These are phyloP conservation scores for Leptopilina clavipes DNA, from an alignment of 1,140 invertebrate species.

Conservation along the genomic window DNA sequence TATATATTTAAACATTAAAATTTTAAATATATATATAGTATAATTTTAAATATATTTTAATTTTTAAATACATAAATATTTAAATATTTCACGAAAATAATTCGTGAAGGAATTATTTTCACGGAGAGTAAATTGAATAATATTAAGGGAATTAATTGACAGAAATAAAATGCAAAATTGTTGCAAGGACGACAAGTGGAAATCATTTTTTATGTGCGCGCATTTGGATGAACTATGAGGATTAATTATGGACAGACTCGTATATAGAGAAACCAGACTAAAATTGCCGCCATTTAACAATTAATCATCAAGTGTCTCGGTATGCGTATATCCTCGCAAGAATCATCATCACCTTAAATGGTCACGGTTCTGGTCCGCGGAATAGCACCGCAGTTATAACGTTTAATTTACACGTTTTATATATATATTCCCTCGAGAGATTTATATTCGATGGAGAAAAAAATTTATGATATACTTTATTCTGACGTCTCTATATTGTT, in stretches of 20 bases:
- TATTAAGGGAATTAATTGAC: too few species aligned
- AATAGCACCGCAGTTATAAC: too few species aligned
- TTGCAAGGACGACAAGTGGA: too few species aligned
- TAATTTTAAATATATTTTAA: too few species aligned
- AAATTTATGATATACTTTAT: slow-evolving; percentile 22
- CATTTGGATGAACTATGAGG: slow-evolving; percentile 37
- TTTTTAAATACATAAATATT: too few species aligned
- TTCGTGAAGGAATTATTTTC: too few species aligned
- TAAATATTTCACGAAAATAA: too few species aligned
- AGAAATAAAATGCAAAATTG: too few species aligned
- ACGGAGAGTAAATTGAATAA: too few species aligned
- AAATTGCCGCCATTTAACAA: slow-evolving; percentile 42
- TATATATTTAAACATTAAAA: too few species aligned
- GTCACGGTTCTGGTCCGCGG: background rate
- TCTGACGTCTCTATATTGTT: background rate
- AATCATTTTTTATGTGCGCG: too few species aligned
- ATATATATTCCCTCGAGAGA: slow-evolving; percentile 18
- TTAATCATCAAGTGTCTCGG: slow-evolving; percentile 40
- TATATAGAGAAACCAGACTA: slow-evolving; percentile 19
- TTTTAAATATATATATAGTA: too few species aligned
- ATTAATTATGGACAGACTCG: slow-evolving; percentile 45
- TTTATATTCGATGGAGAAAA: slow-evolving; percentile 20
- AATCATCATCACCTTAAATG: slow-evolving; percentile 35
- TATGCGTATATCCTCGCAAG: background rate
- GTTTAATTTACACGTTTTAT: slow-evolving; percentile 49